Evolutionary conservation across 2,113 vertebrate genomes (phyloP), one percentile per base, ranked within the genome.

Genomic region (Sprattus sprattus): DNA sequence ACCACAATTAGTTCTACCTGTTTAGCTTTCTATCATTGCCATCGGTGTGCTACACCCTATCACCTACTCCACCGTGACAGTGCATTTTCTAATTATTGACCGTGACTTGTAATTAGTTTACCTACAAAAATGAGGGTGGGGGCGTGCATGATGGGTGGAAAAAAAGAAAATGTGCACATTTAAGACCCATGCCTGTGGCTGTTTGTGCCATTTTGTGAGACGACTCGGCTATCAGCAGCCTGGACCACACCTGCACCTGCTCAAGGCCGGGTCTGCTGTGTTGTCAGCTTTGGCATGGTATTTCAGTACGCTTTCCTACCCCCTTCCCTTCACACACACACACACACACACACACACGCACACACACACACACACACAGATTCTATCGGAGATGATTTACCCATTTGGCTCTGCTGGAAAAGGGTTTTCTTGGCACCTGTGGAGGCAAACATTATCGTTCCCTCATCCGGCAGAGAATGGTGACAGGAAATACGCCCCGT

Each of bases 1-100:
- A 92, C 92, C 84, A 47, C 91, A 49, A 95, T 95, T 95, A 91
- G 94, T 93, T 94, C 92, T 94, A 95, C 95, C 94, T 95, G 93
- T 92, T 91, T 93, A 93, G 64, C 13, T 45, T 81, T 81, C 89
- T 84, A 93, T 94, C 91, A 54, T 90, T 86, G 90, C 87, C 89
- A 89, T 90, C 90, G 92, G 92, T 91, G 91, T 88, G 85, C 88
- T 86, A 87, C 90, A 91, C 91, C 91, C 91, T 92, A 94, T 94
- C 93, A 94, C 92, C 92, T 93, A 90, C 89, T 84, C 84, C 87
- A 84, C 90, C 92, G 89, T 93, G 93, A 94, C 93, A 45, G 91
- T 90, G 92, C 89, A 45, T 90, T 93, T 91, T 90, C 89, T 94
- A 93, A 94, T 95, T 93, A 94, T 90, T 84, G 93, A 93, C 91